These are phyloP conservation scores for Clanis bilineata DNA, from an alignment of 2,888 invertebrate species.

Conservation along the genomic window DNA sequence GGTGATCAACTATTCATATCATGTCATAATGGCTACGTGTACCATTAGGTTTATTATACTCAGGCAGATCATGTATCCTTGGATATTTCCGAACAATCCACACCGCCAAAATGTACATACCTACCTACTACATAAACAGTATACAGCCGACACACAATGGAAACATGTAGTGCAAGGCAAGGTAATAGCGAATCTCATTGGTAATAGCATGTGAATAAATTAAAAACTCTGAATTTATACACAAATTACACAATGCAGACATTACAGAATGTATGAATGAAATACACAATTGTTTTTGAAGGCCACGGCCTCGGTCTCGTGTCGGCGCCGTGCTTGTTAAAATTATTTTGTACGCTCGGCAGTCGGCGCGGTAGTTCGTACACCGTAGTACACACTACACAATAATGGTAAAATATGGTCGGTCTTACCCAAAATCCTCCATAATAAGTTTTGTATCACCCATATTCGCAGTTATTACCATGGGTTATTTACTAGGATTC, in stretches of 20 bases:
- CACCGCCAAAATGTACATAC: neutral
- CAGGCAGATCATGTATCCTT: neutral
- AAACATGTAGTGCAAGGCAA: neutral
- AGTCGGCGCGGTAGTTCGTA: no score
- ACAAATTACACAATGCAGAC: no score
- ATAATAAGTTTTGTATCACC: no score
- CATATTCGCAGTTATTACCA: no score
- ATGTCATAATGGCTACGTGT: neutral
- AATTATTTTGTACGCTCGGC: neutral
- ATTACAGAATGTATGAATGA: constrained; percentile 1
- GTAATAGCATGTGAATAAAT: neutral
- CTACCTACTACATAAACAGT: no score
- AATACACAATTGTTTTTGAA: constrained; percentile 10
- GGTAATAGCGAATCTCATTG: no score
- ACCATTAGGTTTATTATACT: neutral
- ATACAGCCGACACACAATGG: neutral
- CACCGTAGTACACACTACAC: no score
- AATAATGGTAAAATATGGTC: no score
- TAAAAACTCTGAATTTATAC: neutral
- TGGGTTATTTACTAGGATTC: no score
- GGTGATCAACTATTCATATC: neutral
- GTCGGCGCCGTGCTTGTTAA: neutral
- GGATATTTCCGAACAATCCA: neutral
- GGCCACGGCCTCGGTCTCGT: neutral
- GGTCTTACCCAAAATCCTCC: no score